Percentiles rank a stretch among this genome's conserved stretches.
phyloP scores from a whole-genome alignment of 1,140 invertebrate species.

The Leptonema lineaticorne region DNA sequence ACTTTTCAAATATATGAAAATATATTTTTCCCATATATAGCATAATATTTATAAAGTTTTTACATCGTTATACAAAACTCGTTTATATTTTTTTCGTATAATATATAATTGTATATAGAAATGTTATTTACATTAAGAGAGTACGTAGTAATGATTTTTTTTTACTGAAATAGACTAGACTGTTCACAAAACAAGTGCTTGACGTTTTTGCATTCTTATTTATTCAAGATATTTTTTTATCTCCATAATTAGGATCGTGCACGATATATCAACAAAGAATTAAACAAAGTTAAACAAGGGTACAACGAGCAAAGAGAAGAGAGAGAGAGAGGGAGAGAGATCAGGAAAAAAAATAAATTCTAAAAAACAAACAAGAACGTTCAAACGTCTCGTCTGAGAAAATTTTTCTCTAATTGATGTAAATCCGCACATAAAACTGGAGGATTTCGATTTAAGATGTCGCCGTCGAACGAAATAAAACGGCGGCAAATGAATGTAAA shows the following conservation, averaged over 20 bases:
- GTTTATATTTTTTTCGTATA: no score
- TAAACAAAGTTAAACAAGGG: constrained; percentile 15
- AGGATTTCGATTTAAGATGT: background rate
- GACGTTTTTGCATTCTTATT: background rate
- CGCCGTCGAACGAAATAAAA: background rate
- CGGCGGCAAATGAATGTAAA: constrained; percentile 33
- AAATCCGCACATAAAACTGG: constrained; percentile 34
- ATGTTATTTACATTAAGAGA: no score
- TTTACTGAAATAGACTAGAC: no score
- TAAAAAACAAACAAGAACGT: background rate
- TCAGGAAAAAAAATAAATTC: background rate
- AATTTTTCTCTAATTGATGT: constrained; percentile 39
- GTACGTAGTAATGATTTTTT: no score
- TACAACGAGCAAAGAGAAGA: background rate
- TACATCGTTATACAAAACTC: no score
- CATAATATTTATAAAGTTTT: no score
- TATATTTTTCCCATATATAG: no score
- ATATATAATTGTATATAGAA: no score
- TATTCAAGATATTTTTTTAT: background rate
- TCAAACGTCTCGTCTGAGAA: constrained; percentile 19
- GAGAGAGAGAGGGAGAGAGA: background rate
- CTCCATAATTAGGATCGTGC: background rate
- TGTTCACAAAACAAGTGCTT: no score
- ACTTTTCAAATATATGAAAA: no score
- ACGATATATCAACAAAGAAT: constrained; percentile 20